Conservation (phyloP, 2,888 invertebrate genomes). For the Agonum fuliginosum region DNA sequence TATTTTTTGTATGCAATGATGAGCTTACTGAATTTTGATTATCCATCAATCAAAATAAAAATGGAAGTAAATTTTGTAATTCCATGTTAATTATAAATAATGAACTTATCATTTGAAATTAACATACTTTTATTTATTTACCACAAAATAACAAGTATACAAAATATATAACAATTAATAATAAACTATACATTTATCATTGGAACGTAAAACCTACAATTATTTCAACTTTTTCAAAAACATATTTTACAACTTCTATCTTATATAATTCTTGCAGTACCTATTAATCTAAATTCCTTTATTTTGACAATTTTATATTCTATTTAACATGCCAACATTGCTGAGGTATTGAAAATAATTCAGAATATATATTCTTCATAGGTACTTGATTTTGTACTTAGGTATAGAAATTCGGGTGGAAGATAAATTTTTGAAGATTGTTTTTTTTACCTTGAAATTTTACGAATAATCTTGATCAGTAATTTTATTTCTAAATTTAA, state of each 20-base stretch:
- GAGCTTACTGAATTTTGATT: too few species aligned
- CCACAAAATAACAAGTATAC: slow-evolving; percentile 10
- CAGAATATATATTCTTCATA: not conserved
- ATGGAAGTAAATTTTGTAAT: slow-evolving; percentile 5
- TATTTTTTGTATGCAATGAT: too few species aligned
- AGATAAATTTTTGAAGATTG: not conserved
- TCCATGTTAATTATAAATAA: slow-evolving; percentile 11
- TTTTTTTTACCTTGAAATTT: not conserved
- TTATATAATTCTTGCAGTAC: not conserved
- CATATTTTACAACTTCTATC: not conserved
- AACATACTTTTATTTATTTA: slow-evolving; percentile 13
- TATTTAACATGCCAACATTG: too few species aligned
- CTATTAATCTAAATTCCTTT: too few species aligned
- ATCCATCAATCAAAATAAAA: too few species aligned
- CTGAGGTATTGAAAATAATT: not conserved
- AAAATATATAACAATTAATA: slow-evolving; percentile 22
- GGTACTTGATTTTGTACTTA: slow-evolving; percentile 6
- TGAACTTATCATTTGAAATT: not conserved
- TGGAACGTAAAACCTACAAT: slow-evolving; percentile 1
- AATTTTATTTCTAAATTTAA: not conserved
- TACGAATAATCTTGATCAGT: too few species aligned
- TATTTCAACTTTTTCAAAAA: not conserved
- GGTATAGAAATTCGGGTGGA: not conserved
- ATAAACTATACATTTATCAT: not conserved
- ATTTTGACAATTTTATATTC: too few species aligned